These are phyloP conservation scores for Decapterus maruadsi DNA, from an alignment of 2,797 vertebrate genomes.

Conservation along the genomic window DNA sequence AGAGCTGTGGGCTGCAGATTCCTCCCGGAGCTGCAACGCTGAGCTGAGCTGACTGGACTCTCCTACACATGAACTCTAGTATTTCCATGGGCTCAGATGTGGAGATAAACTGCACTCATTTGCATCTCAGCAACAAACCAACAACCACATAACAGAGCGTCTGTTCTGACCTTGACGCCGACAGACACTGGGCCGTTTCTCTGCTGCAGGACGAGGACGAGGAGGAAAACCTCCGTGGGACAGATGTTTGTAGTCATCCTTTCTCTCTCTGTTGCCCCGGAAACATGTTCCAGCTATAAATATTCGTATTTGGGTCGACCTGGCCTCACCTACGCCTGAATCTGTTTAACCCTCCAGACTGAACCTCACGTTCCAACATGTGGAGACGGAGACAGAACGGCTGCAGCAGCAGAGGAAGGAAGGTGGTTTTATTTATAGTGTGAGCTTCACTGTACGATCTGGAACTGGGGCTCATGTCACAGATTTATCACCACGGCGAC, in stretches of 20 bases:
- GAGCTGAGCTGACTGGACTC: background rate
- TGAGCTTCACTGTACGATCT: too few species aligned
- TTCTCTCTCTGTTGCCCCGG: background rate
- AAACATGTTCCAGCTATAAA: constrained; percentile 27
- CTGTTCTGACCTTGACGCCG: constrained; percentile 36
- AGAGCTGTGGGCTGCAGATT: too few species aligned
- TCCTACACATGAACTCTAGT: background rate
- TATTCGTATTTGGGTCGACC: constrained; percentile 39
- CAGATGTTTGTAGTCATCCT: constrained; percentile 5
- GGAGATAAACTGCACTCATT: constrained; percentile 35
- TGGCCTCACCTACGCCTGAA: constrained; percentile 17
- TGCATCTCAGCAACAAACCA: constrained; percentile 48
- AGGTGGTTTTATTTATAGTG: too few species aligned
- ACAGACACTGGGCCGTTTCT: background rate
- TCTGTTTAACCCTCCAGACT: background rate
- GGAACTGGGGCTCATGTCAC: too few species aligned
- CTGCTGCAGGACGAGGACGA: constrained; percentile 16
- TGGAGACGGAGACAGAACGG: too few species aligned
- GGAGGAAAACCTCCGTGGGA: background rate
- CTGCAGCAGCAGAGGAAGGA: too few species aligned
- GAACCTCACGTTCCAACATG: too few species aligned
- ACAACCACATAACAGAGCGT: constrained; percentile 1
- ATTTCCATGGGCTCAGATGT: constrained; percentile 40
- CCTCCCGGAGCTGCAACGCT: too few species aligned
- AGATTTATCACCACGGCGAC: too few species aligned